Base-by-base conservation (phyloP, 2,797 vertebrate genomes). In the Uromys caudimaculatus region DNA sequence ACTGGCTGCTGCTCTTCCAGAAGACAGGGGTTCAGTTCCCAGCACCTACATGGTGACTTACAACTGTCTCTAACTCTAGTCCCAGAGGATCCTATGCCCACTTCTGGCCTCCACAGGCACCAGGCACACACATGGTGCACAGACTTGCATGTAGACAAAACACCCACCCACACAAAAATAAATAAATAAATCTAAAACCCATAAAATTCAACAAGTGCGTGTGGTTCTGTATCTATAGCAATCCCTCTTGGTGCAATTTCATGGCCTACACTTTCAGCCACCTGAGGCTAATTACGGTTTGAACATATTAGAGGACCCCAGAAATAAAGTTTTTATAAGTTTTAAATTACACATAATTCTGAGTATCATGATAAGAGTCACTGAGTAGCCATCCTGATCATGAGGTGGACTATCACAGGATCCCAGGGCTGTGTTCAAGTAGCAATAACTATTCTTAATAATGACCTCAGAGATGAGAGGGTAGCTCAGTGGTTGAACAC, bases 121-220 rank as follows among this genome's bases (percentile, higher is more conserved):
- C 82, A 64, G 58, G 58, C 41, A 64, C 27, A 19, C 29, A 64
- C 29, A 4, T 21, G 27, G 82, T 64, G 4, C 41, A 84, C 44
- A 84, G 58, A 47, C 58, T 47, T 64, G 32, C 27, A 21, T 35
- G 82, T 84, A 84, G 27, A 27, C 41, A 64, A 64, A 62, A 32
- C 3, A 19, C 21, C 32, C 56, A 60, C 56, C 16, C 56, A 83
- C 11, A 75, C 38, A 44, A 4, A 17, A 44, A 83, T 58, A 41
- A 44, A 58, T 58, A 44, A 69, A 56, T 71, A 69, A 35, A 52
- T 19, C 24, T n/a, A 94, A 97, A 92, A 89, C 44, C n/a, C 52
- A 67, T 81, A 73, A 77, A 78, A 56, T 56, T 90, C 58, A 93
- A 50, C 81, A 88, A 88, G 64, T 82, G 21, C 5, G n/a, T 27